Conservation (phyloP, 2,797 vertebrate species). For the Pseudotriccus pelzelni region DNA sequence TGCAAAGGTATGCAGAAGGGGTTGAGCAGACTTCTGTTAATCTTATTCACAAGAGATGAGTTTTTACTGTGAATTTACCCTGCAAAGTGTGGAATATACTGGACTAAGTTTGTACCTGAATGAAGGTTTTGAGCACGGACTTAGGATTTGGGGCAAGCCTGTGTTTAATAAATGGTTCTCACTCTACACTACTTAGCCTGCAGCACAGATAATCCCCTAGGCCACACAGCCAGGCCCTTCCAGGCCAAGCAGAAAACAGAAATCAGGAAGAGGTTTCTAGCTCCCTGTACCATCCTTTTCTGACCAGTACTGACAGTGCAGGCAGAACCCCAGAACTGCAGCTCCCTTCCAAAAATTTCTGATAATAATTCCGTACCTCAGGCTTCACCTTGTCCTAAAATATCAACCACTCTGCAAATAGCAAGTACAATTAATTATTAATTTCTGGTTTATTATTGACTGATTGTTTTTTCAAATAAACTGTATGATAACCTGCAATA, state of each 20-base stretch:
- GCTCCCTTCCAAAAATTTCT: background rate
- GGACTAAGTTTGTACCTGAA: background rate
- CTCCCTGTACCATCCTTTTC: background rate
- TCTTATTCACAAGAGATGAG: background rate
- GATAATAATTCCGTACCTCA: background rate
- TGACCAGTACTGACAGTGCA: background rate
- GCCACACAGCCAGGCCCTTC: background rate
- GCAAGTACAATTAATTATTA: background rate
- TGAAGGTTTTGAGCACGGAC: background rate
- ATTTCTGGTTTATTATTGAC: constrained; percentile 22
- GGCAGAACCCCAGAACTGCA: background rate
- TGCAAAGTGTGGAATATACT: background rate
- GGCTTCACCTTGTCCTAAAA: accelerated
- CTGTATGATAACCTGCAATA: constrained; percentile 41
- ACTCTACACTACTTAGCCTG: background rate
- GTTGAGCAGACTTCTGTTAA: background rate
- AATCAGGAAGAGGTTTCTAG: background rate
- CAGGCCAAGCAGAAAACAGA: background rate
- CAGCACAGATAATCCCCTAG: background rate
- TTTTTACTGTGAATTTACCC: background rate
- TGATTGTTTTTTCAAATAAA: constrained; percentile 17
- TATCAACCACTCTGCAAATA: background rate
- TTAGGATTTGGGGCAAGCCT: background rate
- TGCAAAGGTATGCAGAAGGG: background rate
- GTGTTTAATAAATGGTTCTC: background rate